A percentile compares a stretch with the other conserved stretches of the same genome.
Evolutionary conservation across 2,113 vertebrate genomes (phyloP).

Genomic region (Nesoenas mayeri): DNA sequence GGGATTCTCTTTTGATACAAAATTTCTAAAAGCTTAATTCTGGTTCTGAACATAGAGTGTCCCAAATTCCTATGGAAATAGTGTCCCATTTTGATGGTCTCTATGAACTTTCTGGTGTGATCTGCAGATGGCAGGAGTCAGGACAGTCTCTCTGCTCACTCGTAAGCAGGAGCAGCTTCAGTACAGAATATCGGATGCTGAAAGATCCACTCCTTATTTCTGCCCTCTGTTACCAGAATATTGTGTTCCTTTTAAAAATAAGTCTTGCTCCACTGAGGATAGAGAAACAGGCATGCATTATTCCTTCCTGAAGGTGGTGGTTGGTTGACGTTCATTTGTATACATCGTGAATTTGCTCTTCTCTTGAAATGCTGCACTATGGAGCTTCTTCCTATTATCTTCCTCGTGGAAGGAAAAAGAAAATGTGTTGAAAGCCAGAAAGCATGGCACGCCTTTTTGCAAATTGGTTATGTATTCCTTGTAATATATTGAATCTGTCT

Average conservation of each 20-base stretch:
- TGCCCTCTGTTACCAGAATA: background rate
- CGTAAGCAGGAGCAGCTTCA: background rate
- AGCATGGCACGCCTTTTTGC: background rate
- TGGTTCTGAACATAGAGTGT: background rate
- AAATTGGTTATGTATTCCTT: background rate
- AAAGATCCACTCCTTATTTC: background rate
- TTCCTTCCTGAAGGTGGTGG: background rate
- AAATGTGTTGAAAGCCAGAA: background rate
- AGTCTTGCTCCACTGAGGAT: background rate
- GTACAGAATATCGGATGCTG: background rate
- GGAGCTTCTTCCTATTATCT: background rate
- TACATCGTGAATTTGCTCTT: rapidly evolving
- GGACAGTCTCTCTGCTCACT: background rate
- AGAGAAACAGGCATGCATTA: background rate
- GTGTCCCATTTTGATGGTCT: background rate
- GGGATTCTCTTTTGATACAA: background rate
- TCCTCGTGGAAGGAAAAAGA: background rate
- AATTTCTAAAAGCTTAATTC: background rate
- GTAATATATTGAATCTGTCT: background rate
- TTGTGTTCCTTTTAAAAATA: background rate
- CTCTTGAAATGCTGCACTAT: background rate
- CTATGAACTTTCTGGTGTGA: background rate
- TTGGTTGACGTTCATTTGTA: background rate
- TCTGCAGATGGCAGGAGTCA: background rate
- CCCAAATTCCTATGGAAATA: background rate